A percentile compares a stretch with the other conserved stretches of the same genome.
These are phyloP conservation scores for Vombatus ursinus DNA, from an alignment of 2,113 vertebrate genomes.

Conservation along the genomic window DNA sequence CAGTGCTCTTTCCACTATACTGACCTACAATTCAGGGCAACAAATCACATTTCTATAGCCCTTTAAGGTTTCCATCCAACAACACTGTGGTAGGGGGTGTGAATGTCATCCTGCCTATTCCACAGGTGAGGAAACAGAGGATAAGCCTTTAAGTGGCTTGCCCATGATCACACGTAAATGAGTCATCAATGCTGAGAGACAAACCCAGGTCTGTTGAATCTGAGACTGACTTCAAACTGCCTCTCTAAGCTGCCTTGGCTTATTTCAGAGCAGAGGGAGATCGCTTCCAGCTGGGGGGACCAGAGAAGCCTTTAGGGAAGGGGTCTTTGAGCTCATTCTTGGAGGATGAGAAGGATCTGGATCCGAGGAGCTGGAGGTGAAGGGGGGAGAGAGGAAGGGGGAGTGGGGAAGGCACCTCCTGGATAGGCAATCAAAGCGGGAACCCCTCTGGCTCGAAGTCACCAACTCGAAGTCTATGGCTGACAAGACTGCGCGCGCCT, in stretches of 20 bases:
- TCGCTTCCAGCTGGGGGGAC: not conserved
- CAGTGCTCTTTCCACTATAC: not conserved
- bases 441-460: not conserved
- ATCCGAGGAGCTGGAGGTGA: not conserved
- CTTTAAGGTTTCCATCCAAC: not conserved
- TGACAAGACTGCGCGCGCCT: not conserved
- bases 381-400: not conserved
- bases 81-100: not conserved
- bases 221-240: not conserved
- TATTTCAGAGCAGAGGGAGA: not conserved
- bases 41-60: not conserved
- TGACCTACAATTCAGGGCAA: not conserved
- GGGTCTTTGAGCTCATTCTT: not conserved
- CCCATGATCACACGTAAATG: not conserved
- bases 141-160: not conserved
- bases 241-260: not conserved
- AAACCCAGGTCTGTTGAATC: not conserved
- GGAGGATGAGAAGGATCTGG: not conserved
- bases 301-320: not conserved
- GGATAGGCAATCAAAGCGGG: not conserved
- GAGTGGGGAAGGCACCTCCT: not conserved
- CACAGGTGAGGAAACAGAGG: not conserved
- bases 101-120: fast-evolving
- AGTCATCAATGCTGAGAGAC: not conserved
- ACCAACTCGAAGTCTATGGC: fast-evolving